phyloP scores from a whole-genome alignment of 2,888 invertebrate species.

The Octodonta nipae region DNA sequence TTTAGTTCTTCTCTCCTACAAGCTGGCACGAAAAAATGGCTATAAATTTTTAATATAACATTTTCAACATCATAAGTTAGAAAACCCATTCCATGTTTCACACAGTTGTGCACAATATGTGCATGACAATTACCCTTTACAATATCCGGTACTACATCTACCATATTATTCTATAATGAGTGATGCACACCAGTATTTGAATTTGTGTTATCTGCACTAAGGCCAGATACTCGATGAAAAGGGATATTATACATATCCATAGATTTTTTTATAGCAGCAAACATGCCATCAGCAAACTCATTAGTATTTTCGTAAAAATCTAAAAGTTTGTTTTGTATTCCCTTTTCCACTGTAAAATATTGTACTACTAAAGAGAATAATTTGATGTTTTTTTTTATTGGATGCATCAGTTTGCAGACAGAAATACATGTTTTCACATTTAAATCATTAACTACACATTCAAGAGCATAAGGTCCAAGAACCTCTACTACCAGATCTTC shows the following conservation, averaged over 20 bases:
- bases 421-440: background rate
- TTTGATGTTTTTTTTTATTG: too few relatives aligned
- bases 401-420: too few relatives aligned
- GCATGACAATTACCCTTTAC: conserved; percentile 17
- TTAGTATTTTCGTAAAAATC: too few relatives aligned
- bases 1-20: conserved; percentile 12
- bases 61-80: conserved; percentile 14
- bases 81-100: conserved; percentile 14
- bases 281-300: too few relatives aligned
- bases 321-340: too few relatives aligned
- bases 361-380: too few relatives aligned
- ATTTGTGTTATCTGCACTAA: conserved; percentile 26
- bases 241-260: conserved; percentile 15
- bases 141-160: conserved; percentile 10
- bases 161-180: conserved; percentile 13
- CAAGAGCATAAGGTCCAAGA: conserved; percentile 4
- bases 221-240: conserved; percentile 20
- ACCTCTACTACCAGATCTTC: too few relatives aligned
- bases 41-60: conserved; percentile 14
- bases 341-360: too few relatives aligned
- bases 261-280: conserved; percentile 14
- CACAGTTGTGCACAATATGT: conserved; percentile 15
- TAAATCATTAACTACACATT: conserved; percentile 8
- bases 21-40: conserved; percentile 13
- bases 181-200: conserved; percentile 21